Evolutionary conservation across 2,888 invertebrate genomes (phyloP).

Genomic region (Platerodrilus igneus): DNA sequence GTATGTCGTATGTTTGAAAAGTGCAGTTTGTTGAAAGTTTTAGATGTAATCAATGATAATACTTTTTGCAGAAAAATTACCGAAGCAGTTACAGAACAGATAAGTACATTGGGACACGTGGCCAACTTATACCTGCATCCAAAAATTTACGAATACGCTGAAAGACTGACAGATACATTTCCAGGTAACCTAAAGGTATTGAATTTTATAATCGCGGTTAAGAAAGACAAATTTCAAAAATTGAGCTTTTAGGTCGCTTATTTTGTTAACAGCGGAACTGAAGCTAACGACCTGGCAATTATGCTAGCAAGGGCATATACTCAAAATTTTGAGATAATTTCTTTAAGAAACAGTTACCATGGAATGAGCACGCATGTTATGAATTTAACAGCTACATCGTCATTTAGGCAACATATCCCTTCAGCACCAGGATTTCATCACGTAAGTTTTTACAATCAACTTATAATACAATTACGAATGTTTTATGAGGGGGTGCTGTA

Average conservation of each 20-base stretch:
- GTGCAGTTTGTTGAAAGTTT: too few species aligned
- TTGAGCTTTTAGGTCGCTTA: conserved; percentile 67
- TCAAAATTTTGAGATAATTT: conserved; percentile 76
- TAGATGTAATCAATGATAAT: neutral
- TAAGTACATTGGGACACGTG: conserved; percentile 82
- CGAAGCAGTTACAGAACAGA: conserved; percentile 72
- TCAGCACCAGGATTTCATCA: conserved; percentile 70
- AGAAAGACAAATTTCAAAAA: neutral
- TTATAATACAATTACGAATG: too few species aligned
- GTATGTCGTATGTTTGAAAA: too few species aligned
- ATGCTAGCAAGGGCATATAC: conserved; percentile 83
- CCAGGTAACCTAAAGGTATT: conserved; percentile 79
- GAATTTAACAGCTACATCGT: conserved; percentile 70
- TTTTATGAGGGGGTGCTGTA: too few species aligned
- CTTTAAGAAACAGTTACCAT: conserved; percentile 87
- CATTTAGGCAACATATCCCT: conserved; percentile 73
- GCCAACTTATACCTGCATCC: conserved; percentile 90
- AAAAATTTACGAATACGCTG: conserved; percentile 85
- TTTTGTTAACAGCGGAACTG: conserved; percentile 94
- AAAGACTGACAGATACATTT: conserved; percentile 72
- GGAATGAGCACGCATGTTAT: conserved; percentile 83
- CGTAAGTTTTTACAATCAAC: conserved; percentile 50
- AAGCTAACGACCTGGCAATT: conserved; percentile 93
- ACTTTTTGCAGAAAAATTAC: conserved; percentile 70
- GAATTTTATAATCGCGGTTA: neutral